Base-by-base conservation (phyloP, 2,113 vertebrate species). In the Protobothrops flavoviridis region DNA sequence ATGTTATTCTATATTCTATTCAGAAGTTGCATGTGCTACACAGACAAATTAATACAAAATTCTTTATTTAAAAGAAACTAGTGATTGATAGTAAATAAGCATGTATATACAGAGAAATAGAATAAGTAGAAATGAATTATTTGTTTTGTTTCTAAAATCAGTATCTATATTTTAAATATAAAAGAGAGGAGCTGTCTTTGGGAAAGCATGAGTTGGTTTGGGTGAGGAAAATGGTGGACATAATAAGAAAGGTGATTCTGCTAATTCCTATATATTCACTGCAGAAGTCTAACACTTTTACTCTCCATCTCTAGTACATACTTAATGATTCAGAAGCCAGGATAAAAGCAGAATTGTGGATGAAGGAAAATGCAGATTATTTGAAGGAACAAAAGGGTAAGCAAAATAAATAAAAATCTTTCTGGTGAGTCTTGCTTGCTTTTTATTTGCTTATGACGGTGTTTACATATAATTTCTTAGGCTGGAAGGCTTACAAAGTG, bases 331-430 rank as follows among this genome's bases (percentile, higher is more conserved):
- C 97, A 0, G 99, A 99, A 96, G 96, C 99, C 93, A 97, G 99
- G 17, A 97, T 99, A 93, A 99, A 99, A 97, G 99, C 98, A 0
- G 98, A 99, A 88, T 97, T 99, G 56, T 99, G 99, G 99, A 99
- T 99, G 98, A 98, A 98, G 90, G 98, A 99, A 95, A 99, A 99
- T 52, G 98, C 98, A 0, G 99, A 99, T 97, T 99, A 99, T 97
- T 97, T 99, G 95, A 98, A 98, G 93, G 99, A 99, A 95, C 99
- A 99, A 96, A 98, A 98, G 97, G 99, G 99, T 99, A 94, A 97
- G 97, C 26, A 12, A 74, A 5, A 57, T 56, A 39, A 90, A 90
- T 95, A 86, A 94, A 95, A 89, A 91, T 94, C 17, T 74, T 95
- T 96, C 94, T 95, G 91, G 74, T 59, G 45, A 21, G 52, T 48